These are phyloP conservation scores for Simalia tracyae DNA, from an alignment of 2,797 vertebrate genomes.

Conservation along the genomic window DNA sequence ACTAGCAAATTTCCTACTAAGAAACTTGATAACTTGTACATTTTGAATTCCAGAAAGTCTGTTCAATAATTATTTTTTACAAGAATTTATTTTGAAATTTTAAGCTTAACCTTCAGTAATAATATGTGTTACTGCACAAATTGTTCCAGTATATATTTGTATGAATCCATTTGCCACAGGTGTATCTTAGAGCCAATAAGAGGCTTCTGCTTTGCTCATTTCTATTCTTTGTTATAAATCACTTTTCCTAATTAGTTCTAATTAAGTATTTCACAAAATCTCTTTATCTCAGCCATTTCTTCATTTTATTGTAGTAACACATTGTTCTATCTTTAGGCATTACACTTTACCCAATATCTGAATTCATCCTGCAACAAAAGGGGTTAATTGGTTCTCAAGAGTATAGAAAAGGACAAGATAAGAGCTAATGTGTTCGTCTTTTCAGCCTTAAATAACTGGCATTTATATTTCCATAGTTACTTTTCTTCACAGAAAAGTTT, in stretches of 20 bases:
- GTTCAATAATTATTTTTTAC: neutral
- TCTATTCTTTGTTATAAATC: slow-evolving; percentile 56
- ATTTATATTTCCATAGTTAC: neutral
- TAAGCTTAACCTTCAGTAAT: neutral
- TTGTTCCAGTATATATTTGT: neutral
- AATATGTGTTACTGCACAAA: neutral
- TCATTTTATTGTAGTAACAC: slow-evolving; percentile 55
- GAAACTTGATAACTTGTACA: neutral
- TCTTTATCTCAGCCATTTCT: slow-evolving; percentile 52
- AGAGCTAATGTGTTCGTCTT: neutral
- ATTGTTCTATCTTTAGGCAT: slow-evolving; percentile 44
- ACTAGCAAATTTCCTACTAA: neutral
- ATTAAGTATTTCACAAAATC: slow-evolving; percentile 57
- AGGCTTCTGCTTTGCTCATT: slow-evolving; percentile 23
- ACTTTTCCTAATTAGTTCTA: slow-evolving; percentile 60
- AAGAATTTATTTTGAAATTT: neutral
- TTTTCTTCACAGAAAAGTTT: neutral
- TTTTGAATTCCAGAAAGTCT: neutral
- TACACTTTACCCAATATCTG: slow-evolving; percentile 46
- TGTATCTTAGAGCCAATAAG: slow-evolving; percentile 32
- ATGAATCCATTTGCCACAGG: slow-evolving; percentile 13
- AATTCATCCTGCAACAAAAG: slow-evolving; percentile 40
- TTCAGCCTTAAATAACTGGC: slow-evolving; percentile 17
- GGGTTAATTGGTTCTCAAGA: slow-evolving; percentile 46
- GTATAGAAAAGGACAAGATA: neutral